Evolutionary conservation across 1,140 invertebrate genomes (phyloP), one percentile per base, ranked within the genome.

Genomic region (Hypsibius dujardini): DNA sequence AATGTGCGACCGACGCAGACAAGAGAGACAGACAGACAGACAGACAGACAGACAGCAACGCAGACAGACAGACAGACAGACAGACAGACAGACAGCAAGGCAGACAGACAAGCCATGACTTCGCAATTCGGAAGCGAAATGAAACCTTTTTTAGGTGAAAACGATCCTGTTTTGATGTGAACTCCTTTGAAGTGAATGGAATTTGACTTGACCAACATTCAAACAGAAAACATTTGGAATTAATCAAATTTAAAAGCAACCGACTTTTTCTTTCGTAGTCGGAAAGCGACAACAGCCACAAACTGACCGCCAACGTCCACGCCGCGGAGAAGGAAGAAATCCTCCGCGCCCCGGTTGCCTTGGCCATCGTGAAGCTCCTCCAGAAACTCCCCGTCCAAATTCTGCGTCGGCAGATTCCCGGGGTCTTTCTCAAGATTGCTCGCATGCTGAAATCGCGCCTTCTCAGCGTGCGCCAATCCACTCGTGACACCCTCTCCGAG

Each of bases 281-380:
- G 0, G 85, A 86, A 70, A 85, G 86, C 73, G 90, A 84, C 46
- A 76, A 74, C 42, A 86, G 86, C 60, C 91, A 94, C 78, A 94
- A 94, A 77, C 76, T 89, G 0, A 86, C 46, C 2, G 75, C 75
- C 70, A 76, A 74, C 45, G 71, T 72, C 46, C 75, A 77, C 69
- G 80, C 78, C 74, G 76, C 79, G 47, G 84, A 85, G 72, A 90
- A 95, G 75, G 88, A 93, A 74, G 92, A 96, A 77, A 86, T 96
- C 74, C 80, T 90, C 71, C 83, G 90, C 71, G 88, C 96, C 12
- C 93, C 95, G 0, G 86, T 98, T 74, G 91, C 92, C 1, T 79
- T 96, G 56, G 92, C 94, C 1, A 83, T 95, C 74, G 89, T 96
- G 0, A 95, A 95, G 77, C 77, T 98, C 42, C 77, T 98, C 12